Conservation (phyloP, 2,113 vertebrate species). For the Rhodinocichla rosea region DNA sequence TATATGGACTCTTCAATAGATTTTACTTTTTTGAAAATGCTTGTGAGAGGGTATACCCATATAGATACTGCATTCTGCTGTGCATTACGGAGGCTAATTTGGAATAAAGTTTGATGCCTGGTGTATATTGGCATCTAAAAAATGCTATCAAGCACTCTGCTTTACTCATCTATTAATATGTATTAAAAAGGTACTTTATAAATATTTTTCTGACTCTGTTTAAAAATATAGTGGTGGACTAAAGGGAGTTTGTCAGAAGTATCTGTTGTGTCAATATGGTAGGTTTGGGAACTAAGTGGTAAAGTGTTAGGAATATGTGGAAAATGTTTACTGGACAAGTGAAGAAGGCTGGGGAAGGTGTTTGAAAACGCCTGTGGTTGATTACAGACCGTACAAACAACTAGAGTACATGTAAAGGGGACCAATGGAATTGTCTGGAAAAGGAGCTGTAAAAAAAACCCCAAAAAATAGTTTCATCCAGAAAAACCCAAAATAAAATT, state of each 20-base stretch:
- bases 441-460: not conserved
- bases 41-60: not conserved
- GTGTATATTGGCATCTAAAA: not conserved
- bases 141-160: not conserved
- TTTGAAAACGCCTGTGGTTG: not conserved
- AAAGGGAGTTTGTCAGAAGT: not conserved
- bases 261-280: not conserved
- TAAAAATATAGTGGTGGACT: not conserved
- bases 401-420: accelerated
- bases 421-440: not conserved
- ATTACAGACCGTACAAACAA: accelerated
- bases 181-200: not conserved
- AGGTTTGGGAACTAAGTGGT: not conserved
- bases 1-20: not conserved
- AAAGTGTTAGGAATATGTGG: not conserved
- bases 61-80: not conserved
- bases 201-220: not conserved
- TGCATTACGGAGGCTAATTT: not conserved
- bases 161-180: not conserved
- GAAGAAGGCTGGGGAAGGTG: not conserved
- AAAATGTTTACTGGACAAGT: not conserved
- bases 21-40: not conserved
- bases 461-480: not conserved
- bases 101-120: not conserved
- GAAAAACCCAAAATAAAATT: not conserved